phyloP scores from a whole-genome alignment of 2,797 vertebrate species.

The Pygocentrus nattereri region DNA sequence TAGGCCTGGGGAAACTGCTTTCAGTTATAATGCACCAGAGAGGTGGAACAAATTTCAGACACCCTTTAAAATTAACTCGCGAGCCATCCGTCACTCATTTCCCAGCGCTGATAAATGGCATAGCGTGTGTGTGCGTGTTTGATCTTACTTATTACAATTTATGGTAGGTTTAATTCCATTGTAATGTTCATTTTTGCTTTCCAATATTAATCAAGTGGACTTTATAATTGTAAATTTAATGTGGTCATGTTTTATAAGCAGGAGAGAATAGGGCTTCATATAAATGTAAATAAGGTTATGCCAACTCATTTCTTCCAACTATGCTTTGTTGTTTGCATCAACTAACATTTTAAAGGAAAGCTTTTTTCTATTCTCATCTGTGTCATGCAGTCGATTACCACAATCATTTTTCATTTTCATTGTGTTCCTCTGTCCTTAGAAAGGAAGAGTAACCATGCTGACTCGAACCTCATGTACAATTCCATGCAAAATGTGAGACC shows the following conservation, averaged over 20 bases:
- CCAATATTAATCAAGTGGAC: not conserved
- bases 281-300: not conserved
- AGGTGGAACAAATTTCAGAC: conserved; percentile 24
- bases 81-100: conserved; percentile 4
- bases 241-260: not conserved
- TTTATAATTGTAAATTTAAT: conserved; percentile 4
- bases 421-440: too few species aligned
- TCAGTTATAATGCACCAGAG: not conserved
- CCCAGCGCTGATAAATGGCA: conserved; percentile 14
- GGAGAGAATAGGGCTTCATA: not conserved
- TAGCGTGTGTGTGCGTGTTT: not conserved
- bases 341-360: not conserved
- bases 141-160: not conserved
- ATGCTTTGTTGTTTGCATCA: not conserved
- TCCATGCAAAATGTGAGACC: too few species aligned
- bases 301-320: not conserved
- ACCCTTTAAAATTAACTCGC: conserved; percentile 25
- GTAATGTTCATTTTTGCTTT: not conserved
- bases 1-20: not conserved
- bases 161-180: not conserved
- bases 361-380: not conserved
- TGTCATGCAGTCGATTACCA: not conserved
- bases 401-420: too few species aligned
- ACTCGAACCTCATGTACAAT: too few species aligned
- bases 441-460: too few species aligned